Evolutionary conservation across 2,113 vertebrate genomes (phyloP).

Genomic region (Cavia aperea): DNA sequence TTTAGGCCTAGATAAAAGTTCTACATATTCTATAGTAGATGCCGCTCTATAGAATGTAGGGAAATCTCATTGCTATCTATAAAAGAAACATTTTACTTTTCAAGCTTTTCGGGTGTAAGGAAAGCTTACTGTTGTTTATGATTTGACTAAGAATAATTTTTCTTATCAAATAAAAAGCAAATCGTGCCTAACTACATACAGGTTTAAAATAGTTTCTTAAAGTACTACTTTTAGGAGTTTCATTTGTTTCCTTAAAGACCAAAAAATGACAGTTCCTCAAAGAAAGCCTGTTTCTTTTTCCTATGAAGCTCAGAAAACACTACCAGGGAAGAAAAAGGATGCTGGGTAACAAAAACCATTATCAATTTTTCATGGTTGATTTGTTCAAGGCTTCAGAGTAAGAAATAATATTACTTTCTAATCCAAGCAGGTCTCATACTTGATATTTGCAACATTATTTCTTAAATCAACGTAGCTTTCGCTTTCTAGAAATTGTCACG

Average conservation of each 20-base stretch:
- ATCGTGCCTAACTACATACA: slow-evolving; percentile 34
- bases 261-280: slow-evolving; percentile 33
- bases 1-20: neutral
- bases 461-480: slow-evolving; percentile 44
- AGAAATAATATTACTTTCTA: slow-evolving; percentile 58
- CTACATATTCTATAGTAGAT: neutral
- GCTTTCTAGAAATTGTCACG: slow-evolving; percentile 37
- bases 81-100: slow-evolving; percentile 14
- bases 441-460: slow-evolving; percentile 58
- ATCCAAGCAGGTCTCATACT: slow-evolving; percentile 43
- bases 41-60: neutral
- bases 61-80: neutral
- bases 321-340: neutral
- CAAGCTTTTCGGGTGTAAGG: slow-evolving; percentile 11
- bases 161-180: slow-evolving; percentile 46
- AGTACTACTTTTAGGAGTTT: slow-evolving; percentile 20
- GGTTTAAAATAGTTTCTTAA: slow-evolving; percentile 21
- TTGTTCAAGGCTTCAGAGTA: slow-evolving; percentile 36
- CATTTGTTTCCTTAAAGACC: slow-evolving; percentile 42
- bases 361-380: slow-evolving; percentile 55
- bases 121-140: neutral
- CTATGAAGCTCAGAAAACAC: neutral
- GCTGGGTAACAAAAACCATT: neutral
- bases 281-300: slow-evolving; percentile 28
- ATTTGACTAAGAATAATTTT: slow-evolving; percentile 16